phyloP scores from a whole-genome alignment of 2,888 invertebrate genomes.

The Sinodicranocentrus sp. region DNA sequence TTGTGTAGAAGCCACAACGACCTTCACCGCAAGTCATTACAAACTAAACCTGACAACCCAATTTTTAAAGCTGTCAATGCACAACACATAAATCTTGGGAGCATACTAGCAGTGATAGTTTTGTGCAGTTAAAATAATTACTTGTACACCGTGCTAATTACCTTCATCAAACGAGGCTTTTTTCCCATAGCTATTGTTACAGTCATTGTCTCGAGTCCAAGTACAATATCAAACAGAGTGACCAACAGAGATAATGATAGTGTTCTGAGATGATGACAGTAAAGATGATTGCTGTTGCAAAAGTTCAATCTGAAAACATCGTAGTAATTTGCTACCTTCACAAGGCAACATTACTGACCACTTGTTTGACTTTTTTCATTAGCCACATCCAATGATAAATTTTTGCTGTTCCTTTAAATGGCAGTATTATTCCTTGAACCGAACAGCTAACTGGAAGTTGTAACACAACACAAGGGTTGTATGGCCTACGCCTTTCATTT shows the following conservation, averaged over 20 bases:
- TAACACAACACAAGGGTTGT: not conserved
- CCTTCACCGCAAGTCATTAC: too few relatives aligned
- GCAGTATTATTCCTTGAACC: not conserved
- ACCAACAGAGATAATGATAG: not conserved
- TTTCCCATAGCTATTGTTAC: not conserved
- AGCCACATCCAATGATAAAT: not conserved
- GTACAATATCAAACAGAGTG: conserved; percentile 14
- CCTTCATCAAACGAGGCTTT: not conserved
- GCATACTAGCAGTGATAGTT: too few relatives aligned
- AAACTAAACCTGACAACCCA: too few relatives aligned
- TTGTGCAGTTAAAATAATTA: not conserved
- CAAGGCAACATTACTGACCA: conserved; percentile 17
- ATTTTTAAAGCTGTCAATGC: too few relatives aligned
- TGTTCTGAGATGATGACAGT: not conserved
- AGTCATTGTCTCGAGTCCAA: not conserved
- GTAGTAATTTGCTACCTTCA: too few relatives aligned
- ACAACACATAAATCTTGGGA: too few relatives aligned
- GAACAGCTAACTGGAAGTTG: conserved; percentile 40
- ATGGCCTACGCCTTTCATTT: conserved; percentile 41
- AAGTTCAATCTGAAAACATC: conserved; percentile 29
- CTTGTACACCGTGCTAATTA: not conserved
- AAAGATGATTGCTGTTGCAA: conserved; percentile 49
- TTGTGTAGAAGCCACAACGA: too few relatives aligned
- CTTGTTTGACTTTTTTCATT: not conserved
- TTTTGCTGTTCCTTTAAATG: not conserved